phyloP scores from a whole-genome alignment of 2,888 invertebrate species.

The Monopis laevigella region DNA sequence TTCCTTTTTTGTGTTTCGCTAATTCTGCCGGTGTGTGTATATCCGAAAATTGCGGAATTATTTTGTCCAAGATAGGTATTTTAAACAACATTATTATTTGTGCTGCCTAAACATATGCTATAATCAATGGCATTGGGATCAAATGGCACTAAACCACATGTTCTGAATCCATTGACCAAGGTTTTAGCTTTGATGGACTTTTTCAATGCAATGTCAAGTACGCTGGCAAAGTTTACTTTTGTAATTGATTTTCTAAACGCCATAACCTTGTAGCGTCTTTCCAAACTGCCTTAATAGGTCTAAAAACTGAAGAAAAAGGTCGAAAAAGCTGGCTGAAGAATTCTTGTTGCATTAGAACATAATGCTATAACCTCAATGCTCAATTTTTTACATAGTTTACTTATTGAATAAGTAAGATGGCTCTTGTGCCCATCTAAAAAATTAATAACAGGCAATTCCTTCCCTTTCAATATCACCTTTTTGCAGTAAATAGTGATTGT shows the following conservation, averaged over 20 bases:
- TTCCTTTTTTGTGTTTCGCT: too few species aligned
- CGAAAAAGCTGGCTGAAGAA: conserved; percentile 25
- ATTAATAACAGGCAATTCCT: conserved; percentile 23
- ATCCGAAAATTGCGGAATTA: background rate
- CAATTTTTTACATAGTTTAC: conserved; percentile 21
- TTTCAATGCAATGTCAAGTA: conserved; percentile 4
- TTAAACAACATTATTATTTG: background rate
- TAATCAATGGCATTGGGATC: conserved; percentile 18
- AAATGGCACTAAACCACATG: conserved; percentile 18
- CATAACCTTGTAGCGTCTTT: conserved; percentile 1
- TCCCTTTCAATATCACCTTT: too few species aligned
- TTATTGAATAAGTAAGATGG: conserved; percentile 22
- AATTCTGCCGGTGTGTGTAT: too few species aligned
- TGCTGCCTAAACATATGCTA: conserved; percentile 15
- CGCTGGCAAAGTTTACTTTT: conserved; percentile 6
- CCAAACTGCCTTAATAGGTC: conserved; percentile 14
- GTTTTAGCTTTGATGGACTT: conserved; percentile 17
- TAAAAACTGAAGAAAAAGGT: conserved; percentile 27
- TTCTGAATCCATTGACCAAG: conserved; percentile 17
- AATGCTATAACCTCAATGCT: conserved; percentile 23
- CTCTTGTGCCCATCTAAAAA: conserved; percentile 27
- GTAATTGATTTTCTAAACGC: conserved; percentile 2
- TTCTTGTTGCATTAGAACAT: conserved; percentile 25
- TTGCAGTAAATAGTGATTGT: too few species aligned
- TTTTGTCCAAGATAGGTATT: background rate